Base-by-base conservation (phyloP, 2,113 vertebrate genomes). In the Leptobrachium ailaonicum region DNA sequence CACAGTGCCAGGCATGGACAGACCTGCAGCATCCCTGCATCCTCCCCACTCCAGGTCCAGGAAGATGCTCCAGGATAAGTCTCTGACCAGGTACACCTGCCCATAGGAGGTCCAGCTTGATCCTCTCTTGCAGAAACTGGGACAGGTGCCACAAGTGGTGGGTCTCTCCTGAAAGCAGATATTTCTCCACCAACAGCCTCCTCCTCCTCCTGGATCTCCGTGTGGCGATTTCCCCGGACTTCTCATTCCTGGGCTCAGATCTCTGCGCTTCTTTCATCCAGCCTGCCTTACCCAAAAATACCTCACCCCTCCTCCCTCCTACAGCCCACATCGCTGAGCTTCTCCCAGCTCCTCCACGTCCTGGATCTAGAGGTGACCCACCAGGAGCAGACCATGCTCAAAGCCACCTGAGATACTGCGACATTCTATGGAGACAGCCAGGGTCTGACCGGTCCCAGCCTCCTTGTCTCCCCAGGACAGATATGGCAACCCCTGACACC, bases 401-500 rank as follows among this genome's bases (percentile, higher is more conserved):
- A n/a, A n/a, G 41, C 76, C 76, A 62, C 60, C 71, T 60, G 67
- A 50, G 43, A 60, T 14, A 5, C n/a, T 53, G 73, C 77, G 6
- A 41, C 54, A 63, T 63, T 40, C 56, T 8, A 66, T 41, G 9
- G 43, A 70, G 64, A 43, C 74, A 8, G 41, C 3, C 13, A 20
- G 47, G 20, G 10, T 6, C n/a, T 1, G 45, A 54, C 20, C 43
- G 41, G 1, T 12, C 63, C 58, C 41, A 4, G 9, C 54, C 4
- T 13, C 70, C 80, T 73, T 85, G 83, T 76, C 79, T 80, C 67
- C 79, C 82, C 67, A 78, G 83, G 78, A 64, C 85, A 83, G 84
- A 74, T 43, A 72, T 86, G 84, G 86, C 87, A 76, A 84, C 84
- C 82, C 88, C 83, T 80, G 88, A 89, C 78, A 87, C 40, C 66